phyloP scores from a whole-genome alignment of 2,113 vertebrate genomes.

The Dermatemys mawii region DNA sequence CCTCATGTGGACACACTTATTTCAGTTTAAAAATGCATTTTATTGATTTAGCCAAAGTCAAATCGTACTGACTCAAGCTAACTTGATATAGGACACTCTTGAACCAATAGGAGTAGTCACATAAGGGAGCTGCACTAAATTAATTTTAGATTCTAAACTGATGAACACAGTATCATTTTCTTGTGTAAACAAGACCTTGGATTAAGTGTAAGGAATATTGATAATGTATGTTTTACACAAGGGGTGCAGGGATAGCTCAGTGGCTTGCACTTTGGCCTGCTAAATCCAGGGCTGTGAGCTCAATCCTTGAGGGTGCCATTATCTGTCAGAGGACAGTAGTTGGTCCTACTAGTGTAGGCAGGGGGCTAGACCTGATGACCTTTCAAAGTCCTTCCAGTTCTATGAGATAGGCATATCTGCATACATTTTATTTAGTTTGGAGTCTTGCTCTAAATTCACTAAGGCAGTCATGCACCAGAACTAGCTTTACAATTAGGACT shows the following conservation, averaged over 20 bases:
- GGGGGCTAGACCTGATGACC: no score
- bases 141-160: neutral
- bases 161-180: neutral
- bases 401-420: no score
- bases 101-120: neutral
- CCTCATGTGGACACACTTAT: neutral
- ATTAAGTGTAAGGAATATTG: neutral
- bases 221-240: no score
- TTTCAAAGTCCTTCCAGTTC: no score
- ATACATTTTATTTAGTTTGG: neutral
- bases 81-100: neutral
- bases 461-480: neutral
- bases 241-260: no score
- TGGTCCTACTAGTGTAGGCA: no score
- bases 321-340: no score
- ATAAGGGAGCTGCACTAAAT: neutral
- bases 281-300: no score
- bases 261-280: no score
- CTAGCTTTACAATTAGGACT: neutral
- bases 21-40: neutral
- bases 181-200: neutral
- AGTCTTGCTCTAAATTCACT: neutral
- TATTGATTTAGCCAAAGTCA: neutral
- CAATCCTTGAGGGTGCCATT: no score
- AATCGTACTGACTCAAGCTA: neutral